phyloP scores from a whole-genome alignment of 2,113 vertebrate species.

The Montifringilla adamsi region DNA sequence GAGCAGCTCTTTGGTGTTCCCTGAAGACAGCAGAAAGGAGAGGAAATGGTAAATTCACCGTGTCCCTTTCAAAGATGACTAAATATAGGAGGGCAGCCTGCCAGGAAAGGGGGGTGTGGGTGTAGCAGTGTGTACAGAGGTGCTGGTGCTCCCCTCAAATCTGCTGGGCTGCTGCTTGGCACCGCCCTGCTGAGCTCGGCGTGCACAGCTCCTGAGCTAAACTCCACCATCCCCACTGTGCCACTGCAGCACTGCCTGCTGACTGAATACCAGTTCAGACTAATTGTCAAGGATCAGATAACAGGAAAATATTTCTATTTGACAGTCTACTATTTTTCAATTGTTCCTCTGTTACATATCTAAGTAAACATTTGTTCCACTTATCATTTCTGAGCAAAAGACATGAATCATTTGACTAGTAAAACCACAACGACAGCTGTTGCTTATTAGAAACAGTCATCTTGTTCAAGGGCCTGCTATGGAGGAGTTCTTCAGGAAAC shows the following conservation, averaged over 20 bases:
- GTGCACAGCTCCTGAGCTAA: background rate
- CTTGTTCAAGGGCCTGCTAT: slow-evolving; percentile 70
- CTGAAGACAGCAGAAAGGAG: background rate
- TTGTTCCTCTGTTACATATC: slow-evolving; percentile 79
- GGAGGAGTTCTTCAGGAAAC: slow-evolving; percentile 71
- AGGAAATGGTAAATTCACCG: background rate
- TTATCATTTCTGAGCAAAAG: slow-evolving; percentile 85
- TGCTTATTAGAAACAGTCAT: slow-evolving; percentile 80
- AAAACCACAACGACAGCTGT: slow-evolving; percentile 82
- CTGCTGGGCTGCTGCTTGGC: background rate
- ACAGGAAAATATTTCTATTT: slow-evolving; percentile 73
- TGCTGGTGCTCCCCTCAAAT: background rate
- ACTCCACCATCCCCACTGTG: background rate
- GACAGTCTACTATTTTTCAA: slow-evolving; percentile 71
- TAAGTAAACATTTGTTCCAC: slow-evolving; percentile 87
- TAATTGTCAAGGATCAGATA: slow-evolving; percentile 74
- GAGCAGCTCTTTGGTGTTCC: background rate
- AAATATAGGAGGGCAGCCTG: background rate
- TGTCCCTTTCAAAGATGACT: background rate
- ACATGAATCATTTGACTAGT: slow-evolving; percentile 83
- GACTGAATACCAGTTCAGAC: slow-evolving; percentile 41
- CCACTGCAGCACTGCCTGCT: background rate
- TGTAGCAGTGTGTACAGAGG: background rate
- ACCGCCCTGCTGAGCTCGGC: background rate
- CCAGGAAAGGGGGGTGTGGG: background rate